Conservation (phyloP, 2,888 invertebrate species). For the Ariolimax columbianus region DNA sequence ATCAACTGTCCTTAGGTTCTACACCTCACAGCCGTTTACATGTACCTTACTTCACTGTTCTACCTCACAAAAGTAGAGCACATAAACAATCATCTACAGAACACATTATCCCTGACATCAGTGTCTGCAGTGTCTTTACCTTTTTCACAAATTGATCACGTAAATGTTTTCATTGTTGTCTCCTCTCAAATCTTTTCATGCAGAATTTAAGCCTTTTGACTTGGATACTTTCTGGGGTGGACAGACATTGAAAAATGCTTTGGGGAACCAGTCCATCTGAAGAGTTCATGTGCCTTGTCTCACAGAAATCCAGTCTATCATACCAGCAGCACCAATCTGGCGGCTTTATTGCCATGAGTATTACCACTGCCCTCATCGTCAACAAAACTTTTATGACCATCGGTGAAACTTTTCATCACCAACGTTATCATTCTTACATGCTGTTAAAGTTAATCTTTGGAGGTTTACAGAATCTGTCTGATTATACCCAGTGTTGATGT, state of each 20-base stretch:
- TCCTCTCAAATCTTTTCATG: background rate
- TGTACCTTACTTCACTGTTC: too few species aligned
- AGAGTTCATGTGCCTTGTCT: background rate
- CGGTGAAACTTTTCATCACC: background rate
- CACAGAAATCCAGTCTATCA: background rate
- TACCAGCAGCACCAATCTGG: background rate
- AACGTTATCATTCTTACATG: background rate
- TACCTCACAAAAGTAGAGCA: too few species aligned
- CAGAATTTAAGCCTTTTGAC: constrained; percentile 18
- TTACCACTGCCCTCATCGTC: background rate
- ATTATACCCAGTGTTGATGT: background rate
- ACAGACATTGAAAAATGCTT: constrained; percentile 8
- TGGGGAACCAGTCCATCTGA: constrained; percentile 5
- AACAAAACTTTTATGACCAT: background rate
- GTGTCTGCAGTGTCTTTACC: too few species aligned
- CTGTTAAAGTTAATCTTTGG: background rate
- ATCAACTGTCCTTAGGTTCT: too few species aligned
- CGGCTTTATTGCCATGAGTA: background rate
- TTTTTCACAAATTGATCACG: too few species aligned
- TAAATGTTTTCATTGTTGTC: background rate
- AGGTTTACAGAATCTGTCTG: constrained; percentile 2
- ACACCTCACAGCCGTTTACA: too few species aligned
- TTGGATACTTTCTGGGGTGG: constrained; percentile 19
- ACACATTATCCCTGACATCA: too few species aligned
- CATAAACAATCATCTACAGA: too few species aligned